Evolutionary conservation across 2,113 vertebrate species (phyloP), one percentile per base, ranked within the genome.

Genomic region (Poeciliopsis turrubarensis): DNA sequence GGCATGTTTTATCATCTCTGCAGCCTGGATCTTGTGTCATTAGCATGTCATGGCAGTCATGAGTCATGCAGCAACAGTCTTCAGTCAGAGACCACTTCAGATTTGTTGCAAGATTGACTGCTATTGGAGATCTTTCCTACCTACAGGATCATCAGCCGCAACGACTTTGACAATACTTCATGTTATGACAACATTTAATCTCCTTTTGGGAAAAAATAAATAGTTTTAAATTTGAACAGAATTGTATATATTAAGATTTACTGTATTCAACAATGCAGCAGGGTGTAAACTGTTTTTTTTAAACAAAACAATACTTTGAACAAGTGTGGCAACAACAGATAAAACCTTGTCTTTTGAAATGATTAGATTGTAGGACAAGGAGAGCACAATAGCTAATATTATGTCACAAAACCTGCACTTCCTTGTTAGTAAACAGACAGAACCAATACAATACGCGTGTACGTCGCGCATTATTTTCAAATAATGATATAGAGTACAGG

Each of bases 371-470:
- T 62, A 62, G 19, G 22, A 71, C 69, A 15, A 66, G 34, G 62
- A 26, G 13, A 30, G 5, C 32, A 63, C n/a, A 73, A 27, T 3
- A 72, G 22, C 47, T 47, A 17, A 32, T 22, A 77, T 77, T 80
- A 77, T 77, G 70, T 57, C 63, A 78, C 65, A 77, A 83, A 75
- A 8, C 12, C 11, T 60, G n/a, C 13, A 81, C 81, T 81, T 84
- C 80, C 74, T 82, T 44, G 27, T 75, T 60, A 9, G 25, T 13
- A n/a, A 2, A 41, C 51, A 79, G 7, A 41, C 5, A 30, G 19
- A 5, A 31, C 4, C 31, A 60, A 17, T 8, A 9, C 29, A 11
- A 2, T 1, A 77, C 6, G 19, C 57, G 29, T 61, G 29, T 25
- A 75, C 60, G 12, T 66, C 22, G 1, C 13, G 4, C 25, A 14